Evolutionary conservation across 2,888 invertebrate genomes (phyloP), one percentile per base, ranked within the genome.

Genomic region (Melieria omissa): DNA sequence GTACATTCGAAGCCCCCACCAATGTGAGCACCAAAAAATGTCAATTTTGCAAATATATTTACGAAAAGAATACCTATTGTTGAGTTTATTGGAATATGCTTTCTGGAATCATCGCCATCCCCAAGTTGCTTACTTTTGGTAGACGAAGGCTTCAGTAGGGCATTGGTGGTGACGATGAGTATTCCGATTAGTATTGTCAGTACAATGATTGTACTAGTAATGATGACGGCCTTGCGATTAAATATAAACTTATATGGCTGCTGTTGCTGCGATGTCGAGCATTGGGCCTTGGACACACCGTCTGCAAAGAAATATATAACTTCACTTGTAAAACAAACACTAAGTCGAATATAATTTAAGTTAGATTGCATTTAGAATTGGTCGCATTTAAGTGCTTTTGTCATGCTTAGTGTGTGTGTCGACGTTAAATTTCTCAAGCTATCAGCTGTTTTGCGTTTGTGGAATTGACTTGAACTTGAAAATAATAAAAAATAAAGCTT

Each of bases 11-110:
- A 12, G 29, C 42, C n/a, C 42, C 64, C 62, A 61, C 41, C 58
- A 41, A 42, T 6, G 52, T 46, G 58, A 71, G 61, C 66, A 64
- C 68, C 65, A 57, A 69, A 62, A 62, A 45, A 52, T n/a, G 5
- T 64, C 10, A 49, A 49, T 49, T 46, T 6, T 29, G 58, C 5
- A 10, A 58, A 58, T 58, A 16, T 58, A 73, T 72, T 74, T 52
- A 64, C 69, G 75, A 73, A 75, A 75, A 74, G 76, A 81, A 77
- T 86, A 88, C 88, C 88, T 87, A 88, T 88, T 76, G 84, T 84
- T 81, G 88, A 87, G 81, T 83, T 82, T 78, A 88, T 87, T 82
- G 88, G 88, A 80, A 84, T 84, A 84, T 87, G 85, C 80, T 81
- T 82, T 82, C 84, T 80, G 77, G 82, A 84, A 79, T 87, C 85